These are phyloP conservation scores for Drosophila eugracilis DNA, from an alignment of 1,140 invertebrate genomes.

Conservation along the genomic window DNA sequence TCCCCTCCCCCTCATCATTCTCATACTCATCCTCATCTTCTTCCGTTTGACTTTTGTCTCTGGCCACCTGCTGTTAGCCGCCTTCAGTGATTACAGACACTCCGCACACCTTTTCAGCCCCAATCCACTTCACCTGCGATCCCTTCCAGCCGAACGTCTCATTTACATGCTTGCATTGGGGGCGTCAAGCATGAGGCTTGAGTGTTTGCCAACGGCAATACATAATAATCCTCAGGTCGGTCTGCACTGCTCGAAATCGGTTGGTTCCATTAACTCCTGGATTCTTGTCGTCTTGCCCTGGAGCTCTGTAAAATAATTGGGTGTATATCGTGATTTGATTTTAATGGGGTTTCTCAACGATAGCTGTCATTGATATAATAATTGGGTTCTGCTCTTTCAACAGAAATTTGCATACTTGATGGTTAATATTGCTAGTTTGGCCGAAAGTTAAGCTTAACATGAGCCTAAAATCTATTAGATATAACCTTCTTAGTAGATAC, in stretches of 20 bases:
- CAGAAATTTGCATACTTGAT: background rate
- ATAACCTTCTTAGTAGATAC: no score
- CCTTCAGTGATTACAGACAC: constrained; percentile 43
- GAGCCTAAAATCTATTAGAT: no score
- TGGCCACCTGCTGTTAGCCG: constrained; percentile 53
- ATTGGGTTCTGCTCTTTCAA: constrained; percentile 3
- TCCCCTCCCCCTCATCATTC: constrained; percentile 8
- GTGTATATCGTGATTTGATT: constrained; percentile 20
- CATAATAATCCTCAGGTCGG: constrained; percentile 54
- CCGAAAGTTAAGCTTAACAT: no score
- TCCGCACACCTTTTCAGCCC: constrained; percentile 8
- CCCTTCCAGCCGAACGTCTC: constrained; percentile 38
- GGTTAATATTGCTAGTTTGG: no score
- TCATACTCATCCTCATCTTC: background rate
- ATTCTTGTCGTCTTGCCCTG: background rate
- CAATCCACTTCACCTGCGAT: constrained; percentile 1
- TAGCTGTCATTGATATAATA: constrained; percentile 7
- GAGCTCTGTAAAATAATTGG: constrained; percentile 23
- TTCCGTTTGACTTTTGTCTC: constrained; percentile 44
- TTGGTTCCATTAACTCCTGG: background rate
- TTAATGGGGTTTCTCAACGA: constrained; percentile 8
- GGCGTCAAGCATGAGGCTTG: no score
- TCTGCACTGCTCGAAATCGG: constrained; percentile 33
- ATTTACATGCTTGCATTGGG: constrained; percentile 45
- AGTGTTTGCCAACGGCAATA: constrained; percentile 58